Evolutionary conservation across 37 sponge, comb jelly and placozoan species (phyloP).

Genomic region (Geodia barretti): DNA sequence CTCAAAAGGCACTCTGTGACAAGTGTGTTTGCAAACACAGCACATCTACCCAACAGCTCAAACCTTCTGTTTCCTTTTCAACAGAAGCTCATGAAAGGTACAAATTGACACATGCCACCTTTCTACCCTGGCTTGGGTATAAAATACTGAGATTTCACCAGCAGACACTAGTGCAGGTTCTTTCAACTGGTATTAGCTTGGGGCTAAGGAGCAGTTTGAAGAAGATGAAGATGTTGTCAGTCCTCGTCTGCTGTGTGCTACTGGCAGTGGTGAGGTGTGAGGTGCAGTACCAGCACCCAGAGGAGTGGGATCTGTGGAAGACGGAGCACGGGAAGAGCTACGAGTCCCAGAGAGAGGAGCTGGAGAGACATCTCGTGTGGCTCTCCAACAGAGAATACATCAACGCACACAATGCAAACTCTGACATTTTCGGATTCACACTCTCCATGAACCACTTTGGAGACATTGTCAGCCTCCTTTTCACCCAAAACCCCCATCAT

Average conservation of each 20-base stretch:
- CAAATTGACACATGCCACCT: too few relatives aligned
- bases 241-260: not conserved
- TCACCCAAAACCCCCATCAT: not conserved
- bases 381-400: conserved; percentile 51
- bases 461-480: conserved; percentile 38
- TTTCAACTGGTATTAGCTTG: too few relatives aligned
- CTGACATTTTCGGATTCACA: conserved; percentile 34
- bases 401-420: conserved; percentile 38
- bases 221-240: not conserved
- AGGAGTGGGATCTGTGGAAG: conserved; percentile 51
- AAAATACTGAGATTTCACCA: too few relatives aligned
- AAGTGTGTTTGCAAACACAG: too few relatives aligned
- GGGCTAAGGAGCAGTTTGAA: too few relatives aligned
- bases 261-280: not conserved
- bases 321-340: conserved; percentile 27
- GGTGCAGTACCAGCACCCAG: conserved; percentile 21
- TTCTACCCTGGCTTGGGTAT: too few relatives aligned
- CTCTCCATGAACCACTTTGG: conserved; percentile 62
- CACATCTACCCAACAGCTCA: too few relatives aligned
- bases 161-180: too few relatives aligned
- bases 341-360: conserved; percentile 21
- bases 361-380: conserved; percentile 37
- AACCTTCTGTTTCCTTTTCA: too few relatives aligned
- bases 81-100: too few relatives aligned
- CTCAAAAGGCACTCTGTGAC: too few relatives aligned